Base-by-base conservation (phyloP, 2,797 vertebrate genomes). In the Astyanax mexicanus region DNA sequence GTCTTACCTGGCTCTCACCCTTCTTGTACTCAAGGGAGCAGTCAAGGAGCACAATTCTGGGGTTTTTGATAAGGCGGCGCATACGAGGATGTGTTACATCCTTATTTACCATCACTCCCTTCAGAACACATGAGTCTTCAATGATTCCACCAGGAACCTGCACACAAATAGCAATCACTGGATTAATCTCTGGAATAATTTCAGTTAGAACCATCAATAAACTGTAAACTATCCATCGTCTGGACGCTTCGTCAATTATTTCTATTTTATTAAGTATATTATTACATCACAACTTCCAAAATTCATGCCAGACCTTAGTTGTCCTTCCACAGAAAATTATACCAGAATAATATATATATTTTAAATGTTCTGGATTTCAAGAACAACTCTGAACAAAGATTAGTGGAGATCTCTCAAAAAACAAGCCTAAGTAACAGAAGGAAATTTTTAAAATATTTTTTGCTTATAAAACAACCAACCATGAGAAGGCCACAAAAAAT, bases 21-120 rank as follows among this genome's bases (percentile, higher is more conserved):
- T 98, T 99, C 91, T 99, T 99, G 90, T 98, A 99, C 84, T 99
- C 98, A 69, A 99, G 87, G 0, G 96, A 97, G 38, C 97, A 98
- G 88, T 99, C 98, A 42, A 99, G 89, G n/a, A 99, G 93, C 69
- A 99, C 70, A 0, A 99, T 96, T 0, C 97, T 92, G 0, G 98
- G 98, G 37, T 96, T 95, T 82, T 92, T 95, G 82, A 99, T 98
- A 0, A 91, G 82, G 2, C 97, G 92, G 0, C 92, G 93, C 97
- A 99, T 99, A 3, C 94, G 89, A 0, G 98, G 91, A 60, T 99
- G 97, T 0, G 96, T 98, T 19, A 99, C 95, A 0, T 99, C 98
- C 57, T 99, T 99, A 75, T 98, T 99, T 42, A 99, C 88, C 98
- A 99, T 99, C 74, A 99, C 95, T 0, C 98, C 97, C 13, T 80